Base-by-base conservation (phyloP, 2,113 vertebrate genomes). In the Mus pahari region DNA sequence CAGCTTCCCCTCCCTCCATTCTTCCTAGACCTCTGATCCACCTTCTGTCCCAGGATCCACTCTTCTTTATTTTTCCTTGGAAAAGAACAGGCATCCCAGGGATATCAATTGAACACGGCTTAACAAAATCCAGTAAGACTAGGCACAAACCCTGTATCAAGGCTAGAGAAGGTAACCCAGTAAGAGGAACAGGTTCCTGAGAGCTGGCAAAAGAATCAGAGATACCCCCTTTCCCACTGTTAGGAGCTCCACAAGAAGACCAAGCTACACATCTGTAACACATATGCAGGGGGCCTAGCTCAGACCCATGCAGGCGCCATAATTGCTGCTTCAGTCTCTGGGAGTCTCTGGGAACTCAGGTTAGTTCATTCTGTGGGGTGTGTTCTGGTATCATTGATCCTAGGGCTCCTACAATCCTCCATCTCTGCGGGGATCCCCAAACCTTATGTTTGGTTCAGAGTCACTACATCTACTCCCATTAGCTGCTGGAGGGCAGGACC, bases 381-480 rank as follows among this genome's bases (percentile, higher is more conserved):
- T 8, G 53, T 60, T 60, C 53, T 26, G 22, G 20, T 39, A 3
- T 26, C 22, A 36, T 39, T 39, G 36, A 60, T 1, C 11, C 12
- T 7, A 10, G n/a, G 79, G 50, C 33, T 58, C 50, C 22, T 55
- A 12, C 53, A 58, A 26, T 14, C 36, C 17, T 78, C 36, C 55
- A 1, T 1, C 5, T 60, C 33, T 24, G 5, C 1, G 0, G 36
- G 2, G 36, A 26, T 60, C 12, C 33, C 36, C 33, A 4, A 20
- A 24, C 20, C 31, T 39, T 39, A 22, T 7, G 53, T 82, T 58
- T 82, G 53, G 36, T n/a, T 60, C 20, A 20, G 20, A 22, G 36
- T 82, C 53, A 36, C 33, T 55, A 33, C 1, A 13, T 55, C 19
- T 58, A 50, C 22, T 42, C 9, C 39, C 39, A 45, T 45, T 19